Evolutionary conservation across 2,888 invertebrate species (phyloP).

Genomic region (Dichetophora obliterata): DNA sequence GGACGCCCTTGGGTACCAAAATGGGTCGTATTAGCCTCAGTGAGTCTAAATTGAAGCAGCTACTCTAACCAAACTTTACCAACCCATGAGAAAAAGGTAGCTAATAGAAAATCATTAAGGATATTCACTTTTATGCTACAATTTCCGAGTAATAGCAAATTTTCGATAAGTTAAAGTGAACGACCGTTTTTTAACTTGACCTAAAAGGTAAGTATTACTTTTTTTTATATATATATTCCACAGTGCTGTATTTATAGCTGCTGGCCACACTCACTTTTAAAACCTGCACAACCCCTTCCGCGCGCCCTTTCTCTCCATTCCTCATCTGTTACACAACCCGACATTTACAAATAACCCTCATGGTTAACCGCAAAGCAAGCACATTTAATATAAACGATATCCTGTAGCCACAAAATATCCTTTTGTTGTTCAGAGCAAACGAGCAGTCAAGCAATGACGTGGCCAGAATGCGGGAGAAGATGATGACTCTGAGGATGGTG

Average conservation of each 20-base stretch:
- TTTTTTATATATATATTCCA: not conserved
- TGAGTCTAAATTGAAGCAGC: no score
- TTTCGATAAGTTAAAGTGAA: no score
- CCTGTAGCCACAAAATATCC: slow-evolving; percentile 48
- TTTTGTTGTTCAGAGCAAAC: slow-evolving; percentile 23
- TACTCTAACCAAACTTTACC: no score
- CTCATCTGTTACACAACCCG: no score
- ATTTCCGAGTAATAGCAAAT: no score
- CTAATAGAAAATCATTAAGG: no score
- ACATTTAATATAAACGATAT: slow-evolving; percentile 58
- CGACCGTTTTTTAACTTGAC: no score
- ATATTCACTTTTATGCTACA: no score
- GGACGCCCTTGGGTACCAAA: no score
- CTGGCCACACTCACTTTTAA: slow-evolving; percentile 13
- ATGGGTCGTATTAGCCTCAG: no score
- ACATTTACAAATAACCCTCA: slow-evolving; percentile 43
- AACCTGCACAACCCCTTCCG: not conserved
- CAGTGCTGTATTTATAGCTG: not conserved
- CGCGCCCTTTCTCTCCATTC: not conserved
- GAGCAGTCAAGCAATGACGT: not conserved
- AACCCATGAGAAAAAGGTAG: no score
- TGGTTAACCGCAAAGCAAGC: slow-evolving; percentile 59
- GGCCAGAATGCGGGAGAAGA: not conserved
- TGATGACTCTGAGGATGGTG: not conserved
- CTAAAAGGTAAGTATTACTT: not conserved